Evolutionary conservation across 2,797 vertebrate species (phyloP).

Genomic region (Xenentodon cancila): DNA sequence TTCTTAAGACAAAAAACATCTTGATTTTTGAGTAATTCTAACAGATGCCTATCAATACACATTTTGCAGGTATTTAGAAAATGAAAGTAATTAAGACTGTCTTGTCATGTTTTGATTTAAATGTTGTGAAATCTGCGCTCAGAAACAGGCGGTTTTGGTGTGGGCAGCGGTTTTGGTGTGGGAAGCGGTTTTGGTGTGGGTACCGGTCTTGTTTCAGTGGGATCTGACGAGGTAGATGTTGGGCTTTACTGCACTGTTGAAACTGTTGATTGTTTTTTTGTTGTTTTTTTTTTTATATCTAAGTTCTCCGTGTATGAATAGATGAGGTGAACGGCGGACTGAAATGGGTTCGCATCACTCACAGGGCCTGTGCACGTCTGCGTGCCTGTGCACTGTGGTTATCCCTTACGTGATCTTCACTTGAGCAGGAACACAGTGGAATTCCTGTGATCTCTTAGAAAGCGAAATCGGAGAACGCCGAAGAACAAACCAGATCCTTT

Average conservation of each 20-base stretch:
- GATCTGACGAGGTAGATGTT: background rate
- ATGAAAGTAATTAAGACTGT: background rate
- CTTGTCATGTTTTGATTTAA: background rate
- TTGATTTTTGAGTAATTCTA: background rate
- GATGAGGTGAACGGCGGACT: background rate
- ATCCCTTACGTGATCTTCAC: background rate
- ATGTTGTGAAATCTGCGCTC: background rate
- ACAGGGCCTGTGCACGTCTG: background rate
- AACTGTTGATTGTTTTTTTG: background rate
- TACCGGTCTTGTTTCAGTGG: conserved; percentile 9
- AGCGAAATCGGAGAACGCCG: background rate
- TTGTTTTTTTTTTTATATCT: background rate
- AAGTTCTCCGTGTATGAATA: background rate
- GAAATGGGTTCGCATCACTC: background rate
- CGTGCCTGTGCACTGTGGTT: no score
- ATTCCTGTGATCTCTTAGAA: background rate
- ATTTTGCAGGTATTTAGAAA: background rate
- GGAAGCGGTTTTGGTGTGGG: background rate
- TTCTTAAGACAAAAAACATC: background rate
- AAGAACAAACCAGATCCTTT: no score
- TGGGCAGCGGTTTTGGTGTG: no score
- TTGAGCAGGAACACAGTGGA: background rate
- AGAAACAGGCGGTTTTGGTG: no score
- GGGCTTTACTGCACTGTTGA: conserved; percentile 12
- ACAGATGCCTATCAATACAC: no score